A percentile compares a stretch with the other conserved stretches of the same genome.
These are phyloP conservation scores for Archips crataeganus DNA, from an alignment of 2,888 invertebrate species.

Conservation along the genomic window DNA sequence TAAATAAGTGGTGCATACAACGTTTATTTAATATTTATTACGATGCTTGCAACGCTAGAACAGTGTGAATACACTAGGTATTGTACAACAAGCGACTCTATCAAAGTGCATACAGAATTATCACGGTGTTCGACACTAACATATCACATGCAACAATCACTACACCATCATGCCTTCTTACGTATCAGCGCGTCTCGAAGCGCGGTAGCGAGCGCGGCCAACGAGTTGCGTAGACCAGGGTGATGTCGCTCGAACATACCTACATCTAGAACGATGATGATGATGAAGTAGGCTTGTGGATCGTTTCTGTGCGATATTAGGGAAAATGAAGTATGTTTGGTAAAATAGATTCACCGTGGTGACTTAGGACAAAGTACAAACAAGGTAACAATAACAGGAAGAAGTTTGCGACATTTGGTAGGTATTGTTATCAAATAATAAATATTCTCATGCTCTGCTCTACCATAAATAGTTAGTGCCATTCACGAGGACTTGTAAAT, in stretches of 20 bases:
- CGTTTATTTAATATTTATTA: background rate
- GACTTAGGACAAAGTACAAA: background rate
- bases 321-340: background rate
- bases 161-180: constrained; percentile 82
- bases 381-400: background rate
- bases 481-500: too few relatives aligned
- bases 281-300: background rate
- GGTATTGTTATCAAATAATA: too few relatives aligned
- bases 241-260: constrained; percentile 88
- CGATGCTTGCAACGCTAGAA: background rate
- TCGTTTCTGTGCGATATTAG: background rate
- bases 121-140: background rate
- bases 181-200: constrained; percentile 89
- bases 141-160: constrained; percentile 21
- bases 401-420: too few relatives aligned
- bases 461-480: too few relatives aligned
- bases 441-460: too few relatives aligned
- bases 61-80: background rate
- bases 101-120: constrained; percentile 54
- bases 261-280: constrained; percentile 61
- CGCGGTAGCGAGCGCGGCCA: constrained; percentile 87
- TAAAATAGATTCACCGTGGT: background rate
- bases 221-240: constrained; percentile 85
- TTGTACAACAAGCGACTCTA: too few relatives aligned
- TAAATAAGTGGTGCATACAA: background rate